phyloP scores from a whole-genome alignment of 2,113 vertebrate genomes.

The Ochotona princeps region DNA sequence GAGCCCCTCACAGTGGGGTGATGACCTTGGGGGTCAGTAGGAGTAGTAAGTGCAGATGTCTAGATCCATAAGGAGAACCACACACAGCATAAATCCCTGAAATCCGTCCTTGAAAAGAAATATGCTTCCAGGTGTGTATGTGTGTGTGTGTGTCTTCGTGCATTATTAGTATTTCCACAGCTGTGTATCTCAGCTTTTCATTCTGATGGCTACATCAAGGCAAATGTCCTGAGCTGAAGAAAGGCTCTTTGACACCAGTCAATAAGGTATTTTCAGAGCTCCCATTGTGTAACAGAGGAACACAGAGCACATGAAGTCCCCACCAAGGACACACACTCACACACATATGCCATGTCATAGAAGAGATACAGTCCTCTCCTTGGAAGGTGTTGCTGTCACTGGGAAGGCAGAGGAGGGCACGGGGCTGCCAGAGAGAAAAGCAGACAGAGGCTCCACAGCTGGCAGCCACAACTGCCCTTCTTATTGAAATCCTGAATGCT shows the following conservation, averaged over 20 bases:
- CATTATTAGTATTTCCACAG: neutral
- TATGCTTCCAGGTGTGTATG: neutral
- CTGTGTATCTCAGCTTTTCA: neutral
- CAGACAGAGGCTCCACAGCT: neutral
- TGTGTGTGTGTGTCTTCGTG: neutral
- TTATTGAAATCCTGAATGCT: neutral
- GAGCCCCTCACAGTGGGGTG: too few relatives aligned
- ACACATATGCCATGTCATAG: neutral
- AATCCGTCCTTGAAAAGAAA: constrained; percentile 1
- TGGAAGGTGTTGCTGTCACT: neutral
- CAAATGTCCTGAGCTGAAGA: constrained; percentile 3
- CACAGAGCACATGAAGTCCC: neutral
- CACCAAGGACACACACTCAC: neutral
- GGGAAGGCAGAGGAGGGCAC: neutral
- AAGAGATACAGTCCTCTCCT: neutral
- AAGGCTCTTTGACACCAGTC: neutral
- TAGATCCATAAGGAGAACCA: neutral
- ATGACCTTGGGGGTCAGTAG: neutral
- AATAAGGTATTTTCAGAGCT: neutral
- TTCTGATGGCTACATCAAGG: constrained; percentile 1
- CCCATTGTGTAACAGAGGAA: neutral
- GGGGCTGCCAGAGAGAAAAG: neutral
- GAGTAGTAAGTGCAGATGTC: neutral
- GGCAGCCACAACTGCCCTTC: neutral
- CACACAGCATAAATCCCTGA: neutral